Base-by-base conservation (phyloP, 2,888 invertebrate species). In the Trypoxylon attenuatum region DNA sequence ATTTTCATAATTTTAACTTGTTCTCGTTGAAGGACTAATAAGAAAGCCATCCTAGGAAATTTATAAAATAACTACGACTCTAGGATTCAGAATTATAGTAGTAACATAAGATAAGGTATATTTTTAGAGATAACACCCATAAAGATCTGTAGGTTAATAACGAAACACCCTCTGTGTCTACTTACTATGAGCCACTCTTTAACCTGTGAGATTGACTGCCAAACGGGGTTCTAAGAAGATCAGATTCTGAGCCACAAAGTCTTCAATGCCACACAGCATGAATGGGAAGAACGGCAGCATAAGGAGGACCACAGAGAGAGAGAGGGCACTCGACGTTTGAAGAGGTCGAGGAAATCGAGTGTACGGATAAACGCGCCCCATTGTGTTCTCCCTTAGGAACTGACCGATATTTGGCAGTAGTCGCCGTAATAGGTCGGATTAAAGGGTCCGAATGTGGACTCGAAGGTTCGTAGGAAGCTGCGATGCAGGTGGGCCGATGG, bases 401-500 rank as follows among this genome's bases (percentile, higher is more conserved):
- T 76, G 77, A 77, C 76, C 77, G 76, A 77, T 76, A 76, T 76
- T 70, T 75, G 70, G 49, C 45, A 54, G 53, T 33, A 68, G 63
- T 53, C 63, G 56, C 43, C 60, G 57, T 72, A 66, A 69, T 68
- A 73, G 67, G 61, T 53, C 50, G 71, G 77, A 77, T 76, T 75
- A 74, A 59, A 66, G 49, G 55, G 33, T 47, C 60, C 58, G 52
- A 54, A 69, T 62, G 46, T 55, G 61, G 47, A 41, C n/a, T 18
- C 53, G 56, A 29, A 60, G 58, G 61, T 54, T 33, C 45, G 41
- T 54, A 39, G 65, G 47, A 42, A 27, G 56, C 47, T 57, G 54
- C 46, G 47, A 27, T 41, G 49, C 53, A 67, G 69, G 56, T 56
- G 67, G 66, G 25, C 46, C 33, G 45, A 42, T 39, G 65, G 52